Evolutionary conservation across 2,888 invertebrate species (phyloP).

Genomic region (Mythimna loreyi): DNA sequence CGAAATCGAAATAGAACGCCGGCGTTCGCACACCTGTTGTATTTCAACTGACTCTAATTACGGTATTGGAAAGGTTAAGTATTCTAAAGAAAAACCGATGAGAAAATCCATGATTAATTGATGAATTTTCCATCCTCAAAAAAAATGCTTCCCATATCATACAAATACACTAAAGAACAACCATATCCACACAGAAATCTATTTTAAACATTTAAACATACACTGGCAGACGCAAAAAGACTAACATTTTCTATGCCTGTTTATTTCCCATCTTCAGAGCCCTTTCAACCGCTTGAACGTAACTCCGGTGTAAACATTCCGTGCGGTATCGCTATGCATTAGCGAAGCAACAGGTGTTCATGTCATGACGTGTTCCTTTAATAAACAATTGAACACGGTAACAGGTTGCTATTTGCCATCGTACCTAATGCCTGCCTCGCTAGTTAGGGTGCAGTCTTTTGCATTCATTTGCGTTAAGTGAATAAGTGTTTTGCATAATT

Average conservation of each 20-base stretch:
- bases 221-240: not conserved
- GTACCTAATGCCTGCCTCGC: constrained; percentile 40
- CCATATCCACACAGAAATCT: too few species aligned
- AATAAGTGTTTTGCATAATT: constrained; percentile 2
- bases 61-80: too few species aligned
- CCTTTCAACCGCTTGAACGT: constrained; percentile 23
- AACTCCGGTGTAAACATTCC: constrained; percentile 37
- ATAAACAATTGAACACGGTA: constrained; percentile 59
- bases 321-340: constrained; percentile 48
- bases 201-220: not conserved
- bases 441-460: constrained; percentile 46
- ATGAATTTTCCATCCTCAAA: too few species aligned
- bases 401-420: constrained; percentile 50
- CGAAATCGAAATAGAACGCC: too few species aligned
- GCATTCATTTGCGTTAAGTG: constrained; percentile 38
- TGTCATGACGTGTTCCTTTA: constrained; percentile 49
- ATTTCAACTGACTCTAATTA: too few species aligned
- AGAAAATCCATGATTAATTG: too few species aligned
- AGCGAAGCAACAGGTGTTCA: constrained; percentile 57
- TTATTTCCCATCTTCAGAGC: constrained; percentile 15
- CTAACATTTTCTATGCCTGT: not conserved
- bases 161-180: too few species aligned
- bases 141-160: too few species aligned
- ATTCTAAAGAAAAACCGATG: too few species aligned
- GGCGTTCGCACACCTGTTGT: too few species aligned